phyloP scores from a whole-genome alignment of 1,140 invertebrate species.

The Achatina immaculata region DNA sequence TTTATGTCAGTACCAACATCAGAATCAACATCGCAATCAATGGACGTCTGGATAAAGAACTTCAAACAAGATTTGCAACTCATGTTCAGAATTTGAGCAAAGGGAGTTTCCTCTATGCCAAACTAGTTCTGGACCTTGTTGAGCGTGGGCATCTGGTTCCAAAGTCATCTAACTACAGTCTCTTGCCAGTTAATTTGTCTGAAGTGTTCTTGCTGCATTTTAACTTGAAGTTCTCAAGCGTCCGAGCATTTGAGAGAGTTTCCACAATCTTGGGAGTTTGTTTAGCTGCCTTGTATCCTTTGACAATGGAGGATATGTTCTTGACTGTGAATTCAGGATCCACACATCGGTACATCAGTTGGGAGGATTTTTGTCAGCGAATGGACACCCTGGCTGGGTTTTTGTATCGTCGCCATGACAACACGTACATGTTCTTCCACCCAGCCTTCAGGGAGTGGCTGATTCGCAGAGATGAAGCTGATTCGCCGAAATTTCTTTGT shows the following conservation, averaged over 20 bases:
- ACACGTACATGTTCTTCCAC: constrained; percentile 97
- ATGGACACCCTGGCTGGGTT: constrained; percentile 76
- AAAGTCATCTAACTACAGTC: constrained; percentile 92
- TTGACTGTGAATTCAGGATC: constrained; percentile 91
- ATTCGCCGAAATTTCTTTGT: constrained; percentile 89
- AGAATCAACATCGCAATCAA: constrained; percentile 85
- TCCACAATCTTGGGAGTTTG: constrained; percentile 85
- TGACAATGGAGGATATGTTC: constrained; percentile 91
- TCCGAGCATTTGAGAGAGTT: constrained; percentile 87
- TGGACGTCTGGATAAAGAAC: constrained; percentile 74
- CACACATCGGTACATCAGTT: constrained; percentile 75
- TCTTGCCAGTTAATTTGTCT: constrained; percentile 88
- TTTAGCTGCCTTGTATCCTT: constrained; percentile 86
- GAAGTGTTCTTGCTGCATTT: constrained; percentile 95
- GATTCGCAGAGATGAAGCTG: constrained; percentile 88
- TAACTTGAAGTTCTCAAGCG: constrained; percentile 90
- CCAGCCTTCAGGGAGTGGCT: constrained; percentile 97
- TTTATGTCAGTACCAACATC: constrained; percentile 83
- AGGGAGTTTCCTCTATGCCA: constrained; percentile 92
- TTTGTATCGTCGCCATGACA: constrained; percentile 88
- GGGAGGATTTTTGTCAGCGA: constrained; percentile 66
- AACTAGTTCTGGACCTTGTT: constrained; percentile 92
- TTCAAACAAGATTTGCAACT: constrained; percentile 83
- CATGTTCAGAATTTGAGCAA: constrained; percentile 86
- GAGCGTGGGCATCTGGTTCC: constrained; percentile 92